These are phyloP conservation scores for Drosophila rellima DNA, from an alignment of 2,888 invertebrate species.

Conservation along the genomic window DNA sequence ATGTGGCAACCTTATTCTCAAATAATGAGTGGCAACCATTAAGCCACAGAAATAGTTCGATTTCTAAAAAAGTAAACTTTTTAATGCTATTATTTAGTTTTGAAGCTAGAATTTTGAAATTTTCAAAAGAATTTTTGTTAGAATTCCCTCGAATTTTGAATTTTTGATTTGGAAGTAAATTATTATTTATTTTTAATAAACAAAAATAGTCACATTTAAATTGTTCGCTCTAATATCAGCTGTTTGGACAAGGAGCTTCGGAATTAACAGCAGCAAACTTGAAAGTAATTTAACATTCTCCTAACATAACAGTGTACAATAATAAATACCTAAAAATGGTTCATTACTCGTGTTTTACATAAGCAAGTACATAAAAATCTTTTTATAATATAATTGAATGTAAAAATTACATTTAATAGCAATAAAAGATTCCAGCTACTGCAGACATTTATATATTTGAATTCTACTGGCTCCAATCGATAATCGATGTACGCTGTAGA, in stretches of 20 bases:
- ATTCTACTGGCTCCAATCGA: constrained; percentile 13
- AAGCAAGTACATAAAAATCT: no score
- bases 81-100: no score
- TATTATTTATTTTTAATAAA: no score
- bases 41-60: no score
- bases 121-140: no score
- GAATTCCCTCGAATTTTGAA: no score
- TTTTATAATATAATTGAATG: not conserved
- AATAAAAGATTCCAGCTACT: fast-evolving
- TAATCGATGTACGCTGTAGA: not conserved
- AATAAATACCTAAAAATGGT: not conserved
- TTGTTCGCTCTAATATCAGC: constrained; percentile 18
- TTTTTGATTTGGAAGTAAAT: no score
- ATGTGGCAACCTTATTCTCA: no score
- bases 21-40: no score
- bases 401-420: not conserved
- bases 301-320: not conserved
- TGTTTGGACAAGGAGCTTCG: constrained; percentile 39
- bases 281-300: not conserved
- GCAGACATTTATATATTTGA: not conserved
- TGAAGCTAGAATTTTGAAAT: no score
- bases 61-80: no score
- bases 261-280: not conserved
- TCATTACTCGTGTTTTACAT: not conserved
- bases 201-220: no score